A percentile compares a stretch with the other conserved stretches of the same genome.
Conservation (phyloP, 2,113 vertebrate genomes). For the Potamarius usumacintae region DNA sequence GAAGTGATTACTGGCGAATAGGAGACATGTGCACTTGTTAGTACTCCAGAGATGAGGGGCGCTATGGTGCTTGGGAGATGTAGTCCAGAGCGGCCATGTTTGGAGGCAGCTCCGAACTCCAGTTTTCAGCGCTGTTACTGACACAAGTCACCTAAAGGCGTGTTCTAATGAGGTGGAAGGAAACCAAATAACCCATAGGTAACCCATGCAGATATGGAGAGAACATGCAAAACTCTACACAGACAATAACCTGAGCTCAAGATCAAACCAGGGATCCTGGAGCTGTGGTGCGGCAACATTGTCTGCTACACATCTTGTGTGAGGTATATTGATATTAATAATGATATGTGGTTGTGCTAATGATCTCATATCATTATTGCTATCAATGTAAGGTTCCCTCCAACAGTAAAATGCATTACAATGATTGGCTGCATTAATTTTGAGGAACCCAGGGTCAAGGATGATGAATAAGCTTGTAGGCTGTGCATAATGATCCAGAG, state of each 20-base stretch:
- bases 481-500: background rate
- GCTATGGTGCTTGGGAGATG: too few relatives aligned
- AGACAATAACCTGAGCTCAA: background rate
- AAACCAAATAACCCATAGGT: background rate
- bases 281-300: background rate
- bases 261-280: background rate
- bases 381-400: background rate
- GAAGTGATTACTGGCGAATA: too few relatives aligned
- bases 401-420: background rate
- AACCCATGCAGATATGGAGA: background rate
- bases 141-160: too few relatives aligned
- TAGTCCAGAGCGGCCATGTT: too few relatives aligned
- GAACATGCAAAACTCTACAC: background rate
- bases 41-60: too few relatives aligned
- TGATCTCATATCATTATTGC: conserved; percentile 5
- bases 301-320: background rate
- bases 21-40: too few relatives aligned
- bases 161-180: background rate
- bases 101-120: too few relatives aligned
- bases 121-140: too few relatives aligned
- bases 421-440: conserved; percentile 18
- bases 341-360: conserved; percentile 14
- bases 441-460: background rate
- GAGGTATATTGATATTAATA: background rate
- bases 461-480: conserved; percentile 16